Base-by-base conservation (phyloP, 1,140 invertebrate genomes). In the Apis florea region DNA sequence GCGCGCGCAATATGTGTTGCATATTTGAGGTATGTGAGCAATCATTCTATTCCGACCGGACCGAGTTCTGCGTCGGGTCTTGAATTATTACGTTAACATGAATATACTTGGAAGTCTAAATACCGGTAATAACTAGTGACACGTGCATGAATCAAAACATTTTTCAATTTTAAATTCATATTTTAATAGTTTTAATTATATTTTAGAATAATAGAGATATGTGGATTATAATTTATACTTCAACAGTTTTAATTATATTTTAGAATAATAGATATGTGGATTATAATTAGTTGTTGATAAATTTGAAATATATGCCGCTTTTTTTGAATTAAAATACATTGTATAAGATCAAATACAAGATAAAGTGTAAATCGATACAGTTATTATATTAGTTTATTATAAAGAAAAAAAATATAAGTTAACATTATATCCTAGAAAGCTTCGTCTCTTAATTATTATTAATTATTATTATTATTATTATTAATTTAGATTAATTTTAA, bases 1-100 rank as follows among this genome's bases (percentile, higher is more conserved):
- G n/a, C 21, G 4, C 11, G 13, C 8, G 13, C 56, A 59, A 51
- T 21, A 40, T 74, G 64, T 19, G 49, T 53, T 61, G 70, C 67
- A 67, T 79, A 61, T 70, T 26, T 53, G 31, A 51, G 59, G 78
- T 73, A 79, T 73, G 51, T 51, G 76, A 79, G 67, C 76, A 59
- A 79, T 79, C 76, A 59, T 79, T 79, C 67, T 70, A 70, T 79
- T 61, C 56, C 56, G 47, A n/a, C 76, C 24, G 47, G 54, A 61
- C 24, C 15, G n/a, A 77, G 74, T 77, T 70, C 67, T 70, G 76
- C 67, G 47, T 59, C 76, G 66, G 67, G 67, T 70, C 76, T 61
- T 70, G 76, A 79, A 59, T 79, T 61, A 79, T 79, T 61, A 61
- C 76, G 56, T 70, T 71, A 67, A 68, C n/a, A 21, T 21, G 74